phyloP scores from a whole-genome alignment of 1,140 invertebrate genomes.

The Sitobion miscanthi region DNA sequence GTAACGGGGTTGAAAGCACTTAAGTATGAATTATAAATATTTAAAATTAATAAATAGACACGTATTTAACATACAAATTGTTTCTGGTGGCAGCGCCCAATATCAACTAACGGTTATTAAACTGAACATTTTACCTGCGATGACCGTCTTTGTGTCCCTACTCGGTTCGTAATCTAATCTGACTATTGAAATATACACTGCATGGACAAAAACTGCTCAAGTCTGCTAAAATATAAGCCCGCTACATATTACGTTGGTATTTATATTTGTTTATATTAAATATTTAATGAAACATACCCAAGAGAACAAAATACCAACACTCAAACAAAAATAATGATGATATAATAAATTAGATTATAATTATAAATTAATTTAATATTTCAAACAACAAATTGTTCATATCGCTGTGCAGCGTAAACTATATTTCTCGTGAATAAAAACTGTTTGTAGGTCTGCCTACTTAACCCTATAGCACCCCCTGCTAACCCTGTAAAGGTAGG shows the following conservation, averaged over 20 bases:
- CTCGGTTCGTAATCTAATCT: background rate
- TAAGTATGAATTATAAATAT: constrained; percentile 9
- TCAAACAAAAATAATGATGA: background rate
- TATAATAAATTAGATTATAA: background rate
- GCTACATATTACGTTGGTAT: background rate
- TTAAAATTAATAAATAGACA: background rate
- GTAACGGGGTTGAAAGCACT: background rate
- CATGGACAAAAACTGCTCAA: background rate
- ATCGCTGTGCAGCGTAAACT: background rate
- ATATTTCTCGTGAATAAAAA: background rate
- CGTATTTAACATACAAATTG: constrained; percentile 8
- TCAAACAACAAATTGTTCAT: background rate
- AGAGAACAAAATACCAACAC: background rate
- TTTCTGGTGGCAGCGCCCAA: background rate
- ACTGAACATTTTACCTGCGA: background rate
- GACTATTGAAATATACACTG: background rate
- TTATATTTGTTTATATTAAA: background rate
- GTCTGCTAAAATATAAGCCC: background rate
- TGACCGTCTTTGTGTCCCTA: background rate
- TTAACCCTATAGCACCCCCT: background rate
- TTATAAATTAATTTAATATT: background rate
- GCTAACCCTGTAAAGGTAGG: background rate
- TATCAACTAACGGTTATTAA: constrained; percentile 7
- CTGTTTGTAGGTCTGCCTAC: background rate
- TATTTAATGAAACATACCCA: background rate